Base-by-base conservation (phyloP, 1,140 invertebrate species). In the Atta texana region DNA sequence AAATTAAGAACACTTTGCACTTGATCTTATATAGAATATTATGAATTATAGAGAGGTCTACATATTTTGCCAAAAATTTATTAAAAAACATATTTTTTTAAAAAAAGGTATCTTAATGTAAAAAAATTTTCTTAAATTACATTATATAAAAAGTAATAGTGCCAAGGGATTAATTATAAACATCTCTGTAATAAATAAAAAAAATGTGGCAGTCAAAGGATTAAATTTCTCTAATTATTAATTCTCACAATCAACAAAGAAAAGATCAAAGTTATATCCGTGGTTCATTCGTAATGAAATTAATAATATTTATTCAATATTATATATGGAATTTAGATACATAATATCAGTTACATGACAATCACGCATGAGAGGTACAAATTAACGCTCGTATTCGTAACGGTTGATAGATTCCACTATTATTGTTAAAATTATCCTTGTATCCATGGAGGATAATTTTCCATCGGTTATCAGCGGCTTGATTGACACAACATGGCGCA, bases 401-500 rank as follows among this genome's bases (percentile, higher is more conserved):
- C 69, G 28, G 18, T 57, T 12, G 28, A 55, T 16, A 3, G 24
- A 81, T 81, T 81, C 51, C 66, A 24, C 4, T 39, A 4, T 69
- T 53, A 21, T 49, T 39, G 39, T 74, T 82, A 49, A 61, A 82
- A 82, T 82, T 21, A 74, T 74, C 68, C 34, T 39, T 0, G 21
- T 53, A 21, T 24, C 0, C 14, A 16, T 51, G 14, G 12, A 18
- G 24, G 3, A 61, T 24, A 24, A 24, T 24, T 24, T 71, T 49
- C 80, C 8, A 21, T n/a, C 53, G 72, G 3, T 72, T 59, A 49
- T 74, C 61, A 44, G 28, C 3, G 14, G 7, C 49, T 14, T 16
- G 49, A 66, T 14, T 28, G 53, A 12, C 39, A 16, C 18, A 8
- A 59, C 66, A 49, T 1, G 8, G 21, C 51, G 78, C 78, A 14